Evolutionary conservation across 1,140 invertebrate species (phyloP), one percentile per base, ranked within the genome.

Genomic region (Agrypnia vestita): DNA sequence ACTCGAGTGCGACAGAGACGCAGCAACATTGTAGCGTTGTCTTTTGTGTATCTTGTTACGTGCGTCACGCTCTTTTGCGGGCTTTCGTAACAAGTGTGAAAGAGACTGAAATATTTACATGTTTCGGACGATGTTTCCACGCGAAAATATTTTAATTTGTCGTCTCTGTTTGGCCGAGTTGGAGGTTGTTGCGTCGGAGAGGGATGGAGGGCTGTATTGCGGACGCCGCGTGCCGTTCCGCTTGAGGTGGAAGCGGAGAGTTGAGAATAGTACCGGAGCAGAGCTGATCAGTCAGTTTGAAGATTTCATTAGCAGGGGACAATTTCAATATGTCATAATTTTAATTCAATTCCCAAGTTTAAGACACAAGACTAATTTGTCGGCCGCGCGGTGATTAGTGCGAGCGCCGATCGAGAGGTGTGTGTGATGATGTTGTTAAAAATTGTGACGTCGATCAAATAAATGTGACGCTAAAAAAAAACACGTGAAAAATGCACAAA

Each of bases 311-410:
- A 64, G 49, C 53, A 35, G 47, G 44, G 71, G 76, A 72, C 76
- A 78, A 78, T 64, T 77, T 78, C 49, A 56, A 78, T 78, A 71
- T 78, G 76, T 69, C 44, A 77, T 77, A 51, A 77, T 77, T 77
- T 77, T 77, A 76, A 76, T 76, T 76, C 59, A 71, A 71, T 71
- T 53, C 13, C 17, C n/a, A 35, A 35, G 61, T 64, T 64, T 35
- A 35, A 35, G 10, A 25, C 59, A 25, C 59, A 21, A 17, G 55
- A 17, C 15, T 8, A 59, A 21, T 59, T 59, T 59, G 15, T 17
- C 21, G 9, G 7, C 53, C 15, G 19, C 17, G 11, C 13, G 11
- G 55, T 59, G 15, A 59, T 21, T 11, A 59, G 55, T 59, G 53
- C n/a, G 7, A 21, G 1, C 21, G 21, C 21, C 55, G 17, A 59